A percentile compares a stretch with the other conserved stretches of the same genome.
phyloP scores from a whole-genome alignment of 1,140 invertebrate species.

The Sycophila sp. region DNA sequence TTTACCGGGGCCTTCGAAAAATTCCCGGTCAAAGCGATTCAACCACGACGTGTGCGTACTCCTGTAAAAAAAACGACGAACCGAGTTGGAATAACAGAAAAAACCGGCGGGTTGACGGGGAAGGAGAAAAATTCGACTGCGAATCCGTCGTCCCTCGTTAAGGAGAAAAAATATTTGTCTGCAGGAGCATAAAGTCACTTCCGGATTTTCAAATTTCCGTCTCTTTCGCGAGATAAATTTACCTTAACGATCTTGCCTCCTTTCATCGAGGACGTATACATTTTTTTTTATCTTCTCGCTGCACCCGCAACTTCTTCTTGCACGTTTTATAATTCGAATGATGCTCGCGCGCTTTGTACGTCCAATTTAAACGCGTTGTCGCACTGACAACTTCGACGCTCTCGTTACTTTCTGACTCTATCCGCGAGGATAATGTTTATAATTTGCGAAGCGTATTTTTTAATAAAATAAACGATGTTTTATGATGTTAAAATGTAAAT shows the following conservation, averaged over 20 bases:
- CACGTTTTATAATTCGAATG: too few species aligned
- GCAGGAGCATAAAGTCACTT: conserved; percentile 9
- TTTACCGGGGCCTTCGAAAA: not conserved
- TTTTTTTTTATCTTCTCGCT: not conserved
- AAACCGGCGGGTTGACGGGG: not conserved
- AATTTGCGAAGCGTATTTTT: too few species aligned
- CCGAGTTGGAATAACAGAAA: conserved; percentile 9
- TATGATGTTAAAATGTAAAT: too few species aligned
- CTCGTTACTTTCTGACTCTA: too few species aligned
- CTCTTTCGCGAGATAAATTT: conserved; percentile 12
- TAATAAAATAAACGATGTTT: too few species aligned
- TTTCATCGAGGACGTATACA: not conserved
- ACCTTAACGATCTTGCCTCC: conserved; percentile 48
- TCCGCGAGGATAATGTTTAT: too few species aligned
- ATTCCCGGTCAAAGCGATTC: not conserved
- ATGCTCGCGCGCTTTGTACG: too few species aligned
- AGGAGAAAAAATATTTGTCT: conserved; percentile 25
- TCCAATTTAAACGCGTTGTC: too few species aligned
- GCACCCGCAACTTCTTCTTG: too few species aligned
- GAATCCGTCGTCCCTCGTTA: conserved; percentile 1
- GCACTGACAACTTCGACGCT: too few species aligned
- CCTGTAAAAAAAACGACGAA: too few species aligned
- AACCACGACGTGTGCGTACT: too few species aligned
- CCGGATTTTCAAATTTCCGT: conserved; percentile 8
- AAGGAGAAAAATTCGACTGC: conserved; percentile 7